Evolutionary conservation across 2,113 vertebrate species (phyloP).

Genomic region (Oryzias javanicus): DNA sequence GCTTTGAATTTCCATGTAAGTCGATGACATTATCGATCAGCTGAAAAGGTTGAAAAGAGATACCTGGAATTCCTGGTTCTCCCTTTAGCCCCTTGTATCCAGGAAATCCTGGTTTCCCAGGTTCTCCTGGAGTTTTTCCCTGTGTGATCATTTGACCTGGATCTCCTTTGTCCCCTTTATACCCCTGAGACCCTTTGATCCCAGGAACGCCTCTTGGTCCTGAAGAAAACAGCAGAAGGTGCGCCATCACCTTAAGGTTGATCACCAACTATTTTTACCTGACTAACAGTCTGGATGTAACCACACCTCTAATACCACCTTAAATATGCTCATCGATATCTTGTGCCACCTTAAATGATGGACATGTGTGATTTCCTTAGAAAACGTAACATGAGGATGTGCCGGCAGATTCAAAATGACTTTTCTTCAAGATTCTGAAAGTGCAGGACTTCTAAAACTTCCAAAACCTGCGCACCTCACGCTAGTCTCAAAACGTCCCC

Average conservation of each 20-base stretch:
- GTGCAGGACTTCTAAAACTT: too few relatives aligned
- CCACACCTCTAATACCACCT: background rate
- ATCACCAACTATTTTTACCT: background rate
- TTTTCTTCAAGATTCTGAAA: too few relatives aligned
- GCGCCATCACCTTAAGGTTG: background rate
- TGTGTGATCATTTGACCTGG: constrained; percentile 28
- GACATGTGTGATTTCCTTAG: too few relatives aligned
- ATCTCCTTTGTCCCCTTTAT: constrained; percentile 70
- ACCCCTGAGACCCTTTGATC: constrained; percentile 65
- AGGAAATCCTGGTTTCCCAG: constrained; percentile 59
- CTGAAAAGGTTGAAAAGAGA: background rate
- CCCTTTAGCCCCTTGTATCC: constrained; percentile 61
- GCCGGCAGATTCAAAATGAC: too few relatives aligned
- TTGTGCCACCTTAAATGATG: background rate
- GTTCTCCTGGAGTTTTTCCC: constrained; percentile 50
- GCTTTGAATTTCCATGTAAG: background rate
- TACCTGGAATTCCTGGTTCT: constrained; percentile 49
- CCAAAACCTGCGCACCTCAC: too few relatives aligned
- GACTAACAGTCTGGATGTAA: too few relatives aligned
- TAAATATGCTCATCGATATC: too few relatives aligned
- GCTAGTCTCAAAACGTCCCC: too few relatives aligned
- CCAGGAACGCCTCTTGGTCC: constrained; percentile 62
- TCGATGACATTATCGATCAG: background rate
- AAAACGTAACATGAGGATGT: too few relatives aligned
- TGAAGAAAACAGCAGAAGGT: constrained; percentile 17